phyloP scores from a whole-genome alignment of 2,888 invertebrate genomes.

The Lasioglossum vierecki region DNA sequence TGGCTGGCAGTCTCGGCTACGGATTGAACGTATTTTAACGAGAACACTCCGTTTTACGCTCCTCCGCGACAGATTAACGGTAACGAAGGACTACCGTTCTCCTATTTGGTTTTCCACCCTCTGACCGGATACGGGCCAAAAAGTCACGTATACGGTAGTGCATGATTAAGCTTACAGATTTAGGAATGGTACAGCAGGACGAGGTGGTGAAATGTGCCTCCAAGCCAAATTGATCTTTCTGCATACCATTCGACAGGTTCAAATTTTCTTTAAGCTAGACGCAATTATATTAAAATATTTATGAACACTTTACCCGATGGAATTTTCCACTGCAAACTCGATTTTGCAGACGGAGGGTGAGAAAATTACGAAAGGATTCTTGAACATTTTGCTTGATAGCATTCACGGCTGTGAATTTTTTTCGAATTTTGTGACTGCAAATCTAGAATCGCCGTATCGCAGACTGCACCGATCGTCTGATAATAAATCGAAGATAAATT shows the following conservation, averaged over 20 bases:
- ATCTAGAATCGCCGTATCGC: neutral
- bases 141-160: slow-evolving; percentile 26
- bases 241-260: neutral
- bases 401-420: neutral
- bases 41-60: slow-evolving; percentile 61
- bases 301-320: neutral
- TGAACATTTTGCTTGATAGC: too few species aligned
- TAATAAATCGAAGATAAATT: neutral
- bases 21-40: slow-evolving; percentile 67
- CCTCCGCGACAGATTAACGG: slow-evolving; percentile 60
- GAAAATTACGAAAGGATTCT: too few species aligned
- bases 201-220: neutral
- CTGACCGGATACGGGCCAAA: neutral
- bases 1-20: slow-evolving; percentile 58
- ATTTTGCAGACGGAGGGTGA: neutral
- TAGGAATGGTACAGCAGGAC: neutral
- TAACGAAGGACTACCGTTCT: slow-evolving; percentile 40
- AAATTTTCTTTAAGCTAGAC: too few species aligned
- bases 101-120: slow-evolving; percentile 44
- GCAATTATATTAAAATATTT: neutral
- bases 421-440: neutral
- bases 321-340: neutral
- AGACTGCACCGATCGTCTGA: neutral
- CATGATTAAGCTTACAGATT: neutral
- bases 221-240: neutral